These are phyloP conservation scores for Drosophila seclusa DNA, from an alignment of 2,888 invertebrate species.

Conservation along the genomic window DNA sequence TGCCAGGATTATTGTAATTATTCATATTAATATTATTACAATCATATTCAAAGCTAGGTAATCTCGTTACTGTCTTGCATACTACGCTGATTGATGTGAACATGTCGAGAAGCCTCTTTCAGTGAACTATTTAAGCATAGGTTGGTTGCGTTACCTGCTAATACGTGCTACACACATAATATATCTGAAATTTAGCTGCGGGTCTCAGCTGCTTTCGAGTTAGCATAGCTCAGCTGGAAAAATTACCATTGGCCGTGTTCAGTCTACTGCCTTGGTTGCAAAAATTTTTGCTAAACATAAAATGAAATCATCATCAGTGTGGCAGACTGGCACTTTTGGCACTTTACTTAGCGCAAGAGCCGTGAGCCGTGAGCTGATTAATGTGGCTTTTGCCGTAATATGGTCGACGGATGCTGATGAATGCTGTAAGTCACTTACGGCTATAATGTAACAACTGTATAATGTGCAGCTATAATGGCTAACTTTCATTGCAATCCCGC, in stretches of 20 bases:
- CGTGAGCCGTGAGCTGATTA: constrained; percentile 43
- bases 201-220: constrained; percentile 15
- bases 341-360: constrained; percentile 24
- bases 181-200: constrained; percentile 34
- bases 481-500: constrained; percentile 73
- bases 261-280: neutral
- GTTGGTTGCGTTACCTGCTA: constrained; percentile 10
- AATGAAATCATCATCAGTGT: constrained; percentile 52
- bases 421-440: constrained; percentile 56
- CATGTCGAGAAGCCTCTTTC: constrained; percentile 24
- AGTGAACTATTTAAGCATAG: constrained; percentile 42
- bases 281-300: constrained; percentile 26
- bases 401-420: constrained; percentile 48
- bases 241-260: constrained; percentile 54
- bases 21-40: neutral
- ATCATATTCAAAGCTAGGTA: neutral
- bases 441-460: constrained; percentile 44
- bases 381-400: constrained; percentile 60
- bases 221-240: constrained; percentile 56
- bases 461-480: constrained; percentile 48
- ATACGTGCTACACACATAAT: constrained; percentile 47
- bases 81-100: constrained; percentile 43
- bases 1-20: neutral
- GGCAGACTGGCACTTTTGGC: constrained; percentile 27
- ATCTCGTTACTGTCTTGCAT: neutral